Evolutionary conservation across 2,113 vertebrate genomes (phyloP).

Genomic region (Acanthisitta chloris): DNA sequence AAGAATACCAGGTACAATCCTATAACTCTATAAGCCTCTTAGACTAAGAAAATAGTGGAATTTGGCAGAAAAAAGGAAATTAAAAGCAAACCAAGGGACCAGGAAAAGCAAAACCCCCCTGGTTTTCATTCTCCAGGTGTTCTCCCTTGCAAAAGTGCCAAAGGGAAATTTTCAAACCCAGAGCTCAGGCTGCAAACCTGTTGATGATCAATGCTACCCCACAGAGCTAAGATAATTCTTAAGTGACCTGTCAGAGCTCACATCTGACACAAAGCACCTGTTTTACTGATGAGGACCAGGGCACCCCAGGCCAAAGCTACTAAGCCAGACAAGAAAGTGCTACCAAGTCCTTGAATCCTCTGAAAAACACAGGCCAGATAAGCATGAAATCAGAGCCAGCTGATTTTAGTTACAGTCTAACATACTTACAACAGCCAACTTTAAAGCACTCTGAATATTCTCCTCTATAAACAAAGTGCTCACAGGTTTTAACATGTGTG

Average conservation of each 20-base stretch:
- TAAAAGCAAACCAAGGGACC: neutral
- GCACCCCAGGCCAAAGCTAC: neutral
- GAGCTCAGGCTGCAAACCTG: neutral
- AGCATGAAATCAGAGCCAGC: neutral
- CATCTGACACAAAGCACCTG: neutral
- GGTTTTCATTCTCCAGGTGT: rapidly evolving
- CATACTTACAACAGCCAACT: neutral
- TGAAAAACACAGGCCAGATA: neutral
- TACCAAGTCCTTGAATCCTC: neutral
- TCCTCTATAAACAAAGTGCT: neutral
- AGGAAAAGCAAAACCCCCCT: rapidly evolving
- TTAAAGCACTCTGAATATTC: neutral
- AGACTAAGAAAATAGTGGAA: neutral
- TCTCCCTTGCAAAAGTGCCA: neutral
- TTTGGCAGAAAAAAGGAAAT: neutral
- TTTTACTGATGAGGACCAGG: neutral
- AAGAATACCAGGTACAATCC: neutral
- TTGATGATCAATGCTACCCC: neutral
- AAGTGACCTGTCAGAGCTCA: neutral
- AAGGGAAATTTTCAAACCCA: neutral
- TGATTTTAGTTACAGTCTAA: neutral
- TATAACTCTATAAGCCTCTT: neutral
- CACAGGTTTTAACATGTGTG: neutral
- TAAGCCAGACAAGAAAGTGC: neutral
- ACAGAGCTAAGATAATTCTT: neutral